Evolutionary conservation across 2,888 invertebrate genomes (phyloP), one percentile per base, ranked within the genome.

Genomic region (Campoplex capitator): DNA sequence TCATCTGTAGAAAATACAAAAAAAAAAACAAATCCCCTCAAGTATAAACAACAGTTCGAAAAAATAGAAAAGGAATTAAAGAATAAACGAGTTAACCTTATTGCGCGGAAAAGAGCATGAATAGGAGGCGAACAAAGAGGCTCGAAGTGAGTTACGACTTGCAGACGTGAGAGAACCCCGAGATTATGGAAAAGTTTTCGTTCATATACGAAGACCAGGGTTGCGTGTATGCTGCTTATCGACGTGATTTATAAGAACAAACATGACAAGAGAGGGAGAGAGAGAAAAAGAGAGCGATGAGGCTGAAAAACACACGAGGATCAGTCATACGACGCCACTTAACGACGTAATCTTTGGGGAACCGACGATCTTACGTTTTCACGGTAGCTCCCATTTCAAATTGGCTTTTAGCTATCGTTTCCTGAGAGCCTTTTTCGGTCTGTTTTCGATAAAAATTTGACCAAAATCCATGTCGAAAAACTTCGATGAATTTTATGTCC

Each of bases 1-100:
- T 96, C 91, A 97, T 96, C 98, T 98, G 96, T 48, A 58, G 58
- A 48, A 38, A 62, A 75, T 7, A 35, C 48, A 32, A 56, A 54
- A 80, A 18, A 56, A 58, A 77, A n/a, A 56, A 80, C 54, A 54
- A 67, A 76, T 62, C 67, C n/a, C 9, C 35, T 56, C 38, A 23
- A 38, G 18, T 18, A 70, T 13, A 62, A 32, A 16, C 58, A 80
- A 62, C 62, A 6, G 67, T 56, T 42, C 11, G 54, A 32, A 48
- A 45, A 65, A 18, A 18, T 74, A 68, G 9, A 28, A 28, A 35
- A 45, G 77, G 23, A 23, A 38, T 18, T 56, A 48, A 76, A 56
- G 48, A 70, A 38, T 74, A 48, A 38, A 48, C n/a, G n/a, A 71
- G 58, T 45, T 62, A 68, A 78, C 32, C 42, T 77, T 68, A 77